Base-by-base conservation (phyloP, 2,888 invertebrate species). In the Desoria tigrina region DNA sequence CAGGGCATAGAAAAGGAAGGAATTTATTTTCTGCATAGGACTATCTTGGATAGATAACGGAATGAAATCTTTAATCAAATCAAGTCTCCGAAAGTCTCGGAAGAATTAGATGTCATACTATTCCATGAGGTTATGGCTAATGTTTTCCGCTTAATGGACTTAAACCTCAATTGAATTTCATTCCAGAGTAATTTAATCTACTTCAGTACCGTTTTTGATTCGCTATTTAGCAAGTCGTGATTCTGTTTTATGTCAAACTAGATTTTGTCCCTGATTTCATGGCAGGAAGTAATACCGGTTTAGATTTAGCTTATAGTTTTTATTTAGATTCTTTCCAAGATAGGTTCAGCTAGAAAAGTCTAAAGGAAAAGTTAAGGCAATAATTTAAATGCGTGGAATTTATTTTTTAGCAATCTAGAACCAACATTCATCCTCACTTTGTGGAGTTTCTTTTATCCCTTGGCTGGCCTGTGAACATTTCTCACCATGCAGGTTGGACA, bases 401-500 rank as follows among this genome's bases (percentile, higher is more conserved):
- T 32, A 32, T 32, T 32, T 32, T 32, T 32, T 77, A 84, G 83
- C 77, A 80, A 68, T 80, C 81, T 24, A 77, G 81, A 66, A 73
- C 76, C 3, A 76, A 79, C 24, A 79, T 84, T 16, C 82, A 84
- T 73, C 78, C 81, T 1, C 84, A 85, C 77, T 87, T 86, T 78
- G 78, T 84, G 70, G 84, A 84, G 76, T 83, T 86, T 72, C 77
- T 87, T 21, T 82, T 83, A 77, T 89, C 92, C 0, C 82, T 99
- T 42, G 98, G 98, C 14, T 90, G 90, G 86, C 89, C 94, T 0
- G 93, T 96, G 14, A 87, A 87, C 70, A 88, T 95, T 27, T 84
- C 86, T 49, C 87, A 87, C 23, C 96, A 96, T 83, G 90, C 92
- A 49, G 95, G 94, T 32, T 98, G 97, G 97, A 90, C 94, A 26